These are phyloP conservation scores for Podargus strigoides DNA, from an alignment of 2,797 vertebrate genomes.

Conservation along the genomic window DNA sequence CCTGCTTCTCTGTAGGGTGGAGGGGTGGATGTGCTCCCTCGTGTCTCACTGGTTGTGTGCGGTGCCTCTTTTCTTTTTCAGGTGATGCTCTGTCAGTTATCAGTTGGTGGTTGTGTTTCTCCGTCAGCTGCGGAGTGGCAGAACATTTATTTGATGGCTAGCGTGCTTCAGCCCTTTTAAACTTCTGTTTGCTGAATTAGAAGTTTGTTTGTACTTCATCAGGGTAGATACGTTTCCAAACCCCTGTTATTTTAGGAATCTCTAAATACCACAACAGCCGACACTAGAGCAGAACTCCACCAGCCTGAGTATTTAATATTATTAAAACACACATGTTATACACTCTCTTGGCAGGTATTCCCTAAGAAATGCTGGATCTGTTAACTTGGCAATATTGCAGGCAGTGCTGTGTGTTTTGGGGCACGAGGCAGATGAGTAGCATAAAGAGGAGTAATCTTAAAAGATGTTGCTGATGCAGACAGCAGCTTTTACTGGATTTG, in stretches of 20 bases:
- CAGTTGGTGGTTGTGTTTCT: background rate
- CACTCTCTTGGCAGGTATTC: background rate
- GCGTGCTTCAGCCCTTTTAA: background rate
- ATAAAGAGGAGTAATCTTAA: background rate
- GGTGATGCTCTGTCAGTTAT: background rate
- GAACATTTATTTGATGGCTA: background rate
- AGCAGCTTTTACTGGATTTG: background rate
- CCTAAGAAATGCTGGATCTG: background rate
- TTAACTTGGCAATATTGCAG: background rate
- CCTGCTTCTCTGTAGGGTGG: background rate
- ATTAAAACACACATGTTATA: background rate
- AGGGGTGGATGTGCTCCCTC: background rate
- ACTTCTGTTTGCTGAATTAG: background rate
- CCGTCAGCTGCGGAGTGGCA: background rate
- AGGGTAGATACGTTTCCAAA: background rate
- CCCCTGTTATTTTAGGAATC: background rate
- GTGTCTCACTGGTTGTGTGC: background rate
- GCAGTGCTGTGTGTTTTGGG: background rate
- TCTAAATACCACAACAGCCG: background rate
- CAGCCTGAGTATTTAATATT: background rate
- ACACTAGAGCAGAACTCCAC: background rate
- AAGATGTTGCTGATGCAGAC: background rate
- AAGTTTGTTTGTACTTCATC: slow-evolving; percentile 32
- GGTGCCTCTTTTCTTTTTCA: background rate
- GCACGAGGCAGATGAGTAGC: background rate